phyloP scores from a whole-genome alignment of 2,113 vertebrate genomes.

The Gymnarchus niloticus region DNA sequence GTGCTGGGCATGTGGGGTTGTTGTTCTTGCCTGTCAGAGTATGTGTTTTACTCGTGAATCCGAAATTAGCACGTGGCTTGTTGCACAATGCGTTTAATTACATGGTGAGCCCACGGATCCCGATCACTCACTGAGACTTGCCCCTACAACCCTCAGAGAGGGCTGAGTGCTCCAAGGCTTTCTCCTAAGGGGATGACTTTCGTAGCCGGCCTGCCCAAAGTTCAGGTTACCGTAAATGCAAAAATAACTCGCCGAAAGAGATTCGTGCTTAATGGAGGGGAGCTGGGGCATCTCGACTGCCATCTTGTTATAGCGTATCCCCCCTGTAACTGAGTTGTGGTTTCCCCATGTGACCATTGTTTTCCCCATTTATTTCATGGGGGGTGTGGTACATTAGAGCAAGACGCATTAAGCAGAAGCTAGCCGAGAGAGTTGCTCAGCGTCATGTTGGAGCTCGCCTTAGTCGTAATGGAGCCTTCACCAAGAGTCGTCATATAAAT shows the following conservation, averaged over 20 bases:
- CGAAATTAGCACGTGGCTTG: constrained; percentile 18
- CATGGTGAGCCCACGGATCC: background rate
- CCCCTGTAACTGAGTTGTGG: background rate
- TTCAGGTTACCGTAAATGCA: constrained; percentile 25
- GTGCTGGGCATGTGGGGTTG: background rate
- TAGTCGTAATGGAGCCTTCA: background rate
- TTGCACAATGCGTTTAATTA: constrained; percentile 22
- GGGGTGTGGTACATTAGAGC: background rate
- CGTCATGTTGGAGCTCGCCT: background rate
- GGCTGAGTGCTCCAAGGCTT: background rate
- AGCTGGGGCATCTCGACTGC: background rate
- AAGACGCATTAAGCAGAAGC: background rate
- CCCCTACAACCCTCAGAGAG: constrained; percentile 22
- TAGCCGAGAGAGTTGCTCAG: background rate
- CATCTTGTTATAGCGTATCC: background rate
- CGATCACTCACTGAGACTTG: background rate
- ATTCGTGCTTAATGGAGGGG: constrained; percentile 4
- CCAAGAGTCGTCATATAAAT: background rate
- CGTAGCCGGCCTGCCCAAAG: constrained; percentile 17
- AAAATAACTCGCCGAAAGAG: constrained; percentile 11
- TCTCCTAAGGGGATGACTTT: constrained; percentile 16
- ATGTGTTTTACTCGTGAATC: background rate
- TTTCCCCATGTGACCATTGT: constrained; percentile 5
- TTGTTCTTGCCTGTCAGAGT: background rate
- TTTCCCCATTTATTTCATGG: background rate